Evolutionary conservation across 2,888 invertebrate genomes (phyloP).

Genomic region (Cephalotes varians): DNA sequence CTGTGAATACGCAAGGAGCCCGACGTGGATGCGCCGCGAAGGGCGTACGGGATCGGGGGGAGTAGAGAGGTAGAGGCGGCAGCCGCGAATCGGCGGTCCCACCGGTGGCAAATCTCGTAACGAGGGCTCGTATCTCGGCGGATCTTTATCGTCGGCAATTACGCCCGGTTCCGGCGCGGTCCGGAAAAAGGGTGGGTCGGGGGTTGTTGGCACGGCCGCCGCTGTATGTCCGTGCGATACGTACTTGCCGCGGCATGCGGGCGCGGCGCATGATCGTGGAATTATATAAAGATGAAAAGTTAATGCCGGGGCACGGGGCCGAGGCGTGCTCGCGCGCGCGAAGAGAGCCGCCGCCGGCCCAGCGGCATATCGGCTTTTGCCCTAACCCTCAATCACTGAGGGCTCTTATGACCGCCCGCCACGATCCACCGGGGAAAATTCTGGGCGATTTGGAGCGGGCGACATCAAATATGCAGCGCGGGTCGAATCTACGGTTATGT

Average conservation of each 20-base stretch:
- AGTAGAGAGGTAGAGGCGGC: not conserved
- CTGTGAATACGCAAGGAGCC: constrained; percentile 64
- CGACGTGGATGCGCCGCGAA: constrained; percentile 26
- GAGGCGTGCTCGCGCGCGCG: constrained; percentile 31
- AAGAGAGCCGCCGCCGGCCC: constrained; percentile 12
- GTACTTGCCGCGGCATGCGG: constrained; percentile 17
- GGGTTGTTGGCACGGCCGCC: constrained; percentile 12
- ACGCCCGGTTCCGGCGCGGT: constrained; percentile 70
- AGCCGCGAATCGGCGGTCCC: constrained; percentile 68
- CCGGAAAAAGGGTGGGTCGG: constrained; percentile 61
- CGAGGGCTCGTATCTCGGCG: constrained; percentile 72
- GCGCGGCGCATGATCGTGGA: constrained; percentile 72
- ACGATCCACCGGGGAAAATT: constrained; percentile 85
- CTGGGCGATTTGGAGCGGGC: constrained; percentile 84
- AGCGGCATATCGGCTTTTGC: constrained; percentile 73
- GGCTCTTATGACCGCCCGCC: constrained; percentile 83
- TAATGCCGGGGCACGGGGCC: constrained; percentile 79
- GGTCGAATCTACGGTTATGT: constrained; percentile 85
- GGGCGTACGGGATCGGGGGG: not conserved
- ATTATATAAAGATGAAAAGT: constrained; percentile 85
- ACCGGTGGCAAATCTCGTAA: constrained; percentile 76
- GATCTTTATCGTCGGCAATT: constrained; percentile 79
- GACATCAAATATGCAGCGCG: constrained; percentile 85
- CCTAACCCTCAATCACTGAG: constrained; percentile 85
- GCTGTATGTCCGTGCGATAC: constrained; percentile 38